Evolutionary conservation across 1,140 invertebrate genomes (phyloP).

Genomic region (Proctacanthus coquilletti): DNA sequence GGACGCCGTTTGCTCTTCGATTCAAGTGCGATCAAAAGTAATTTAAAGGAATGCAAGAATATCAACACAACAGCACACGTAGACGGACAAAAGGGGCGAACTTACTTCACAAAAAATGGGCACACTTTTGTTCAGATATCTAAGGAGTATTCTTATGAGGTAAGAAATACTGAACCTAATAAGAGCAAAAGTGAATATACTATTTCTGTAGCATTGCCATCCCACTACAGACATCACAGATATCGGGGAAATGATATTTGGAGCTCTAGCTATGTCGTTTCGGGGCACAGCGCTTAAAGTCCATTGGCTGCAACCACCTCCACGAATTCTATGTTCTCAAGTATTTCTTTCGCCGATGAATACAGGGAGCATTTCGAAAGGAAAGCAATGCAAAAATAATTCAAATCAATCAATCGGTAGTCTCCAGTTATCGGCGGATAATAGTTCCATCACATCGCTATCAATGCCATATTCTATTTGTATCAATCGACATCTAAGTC

Average conservation of each 20-base stretch:
- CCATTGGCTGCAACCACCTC: constrained; percentile 54
- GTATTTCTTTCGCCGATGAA: constrained; percentile 35
- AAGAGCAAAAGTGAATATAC: too few species aligned
- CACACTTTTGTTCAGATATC: too few species aligned
- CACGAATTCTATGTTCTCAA: constrained; percentile 53
- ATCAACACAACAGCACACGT: constrained; percentile 10
- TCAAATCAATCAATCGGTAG: not conserved
- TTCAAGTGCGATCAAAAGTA: constrained; percentile 55
- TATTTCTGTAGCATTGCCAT: constrained; percentile 36
- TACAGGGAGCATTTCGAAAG: not conserved
- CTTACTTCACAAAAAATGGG: too few species aligned
- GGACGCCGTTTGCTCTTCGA: constrained; percentile 72
- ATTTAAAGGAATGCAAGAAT: constrained; percentile 19
- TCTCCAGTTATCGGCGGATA: not conserved
- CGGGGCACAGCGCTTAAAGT: constrained; percentile 71
- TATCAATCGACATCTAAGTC: constrained; percentile 14
- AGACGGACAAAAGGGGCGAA: too few species aligned
- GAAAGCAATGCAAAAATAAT: not conserved
- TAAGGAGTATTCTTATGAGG: too few species aligned
- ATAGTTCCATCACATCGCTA: constrained; percentile 23
- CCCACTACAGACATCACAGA: constrained; percentile 49
- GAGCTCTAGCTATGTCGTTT: constrained; percentile 72
- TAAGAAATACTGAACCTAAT: not conserved
- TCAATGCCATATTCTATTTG: constrained; percentile 26
- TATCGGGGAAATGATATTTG: constrained; percentile 80